These are phyloP conservation scores for Cyrtonyx montezumae DNA, from an alignment of 2,113 vertebrate species.

Conservation along the genomic window DNA sequence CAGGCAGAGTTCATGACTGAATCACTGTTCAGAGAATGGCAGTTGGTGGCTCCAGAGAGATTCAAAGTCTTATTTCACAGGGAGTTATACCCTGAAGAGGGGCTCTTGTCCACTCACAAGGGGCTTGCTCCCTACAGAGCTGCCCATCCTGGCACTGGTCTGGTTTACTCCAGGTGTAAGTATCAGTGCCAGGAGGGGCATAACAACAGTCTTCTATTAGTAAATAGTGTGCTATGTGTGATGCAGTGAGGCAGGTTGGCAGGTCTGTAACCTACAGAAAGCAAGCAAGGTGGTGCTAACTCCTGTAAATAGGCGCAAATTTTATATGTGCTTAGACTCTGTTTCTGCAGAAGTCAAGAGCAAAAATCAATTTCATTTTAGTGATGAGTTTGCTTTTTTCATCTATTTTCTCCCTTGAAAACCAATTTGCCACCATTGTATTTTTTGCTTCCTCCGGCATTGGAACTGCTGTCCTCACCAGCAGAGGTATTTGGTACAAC, in stretches of 20 bases:
- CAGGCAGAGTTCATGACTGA: not conserved
- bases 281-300: not conserved
- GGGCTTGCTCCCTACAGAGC: not conserved
- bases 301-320: not conserved
- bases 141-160: not conserved
- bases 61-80: not conserved
- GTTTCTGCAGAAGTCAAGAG: not conserved
- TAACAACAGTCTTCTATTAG: not conserved
- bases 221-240: accelerated
- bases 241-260: not conserved
- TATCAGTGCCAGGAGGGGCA: not conserved
- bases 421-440: not conserved
- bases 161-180: not conserved
- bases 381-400: not conserved
- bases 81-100: not conserved
- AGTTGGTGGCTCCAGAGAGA: not conserved
- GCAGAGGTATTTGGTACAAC: not conserved
- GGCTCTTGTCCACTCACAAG: accelerated
- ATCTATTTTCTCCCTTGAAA: not conserved
- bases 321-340: not conserved
- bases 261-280: not conserved
- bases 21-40: not conserved
- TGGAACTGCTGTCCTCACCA: not conserved
- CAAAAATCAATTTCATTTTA: constrained; percentile 11
- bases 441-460: not conserved